These are phyloP conservation scores for Iguana delicatissima DNA, from an alignment of 2,797 vertebrate species.

Conservation along the genomic window DNA sequence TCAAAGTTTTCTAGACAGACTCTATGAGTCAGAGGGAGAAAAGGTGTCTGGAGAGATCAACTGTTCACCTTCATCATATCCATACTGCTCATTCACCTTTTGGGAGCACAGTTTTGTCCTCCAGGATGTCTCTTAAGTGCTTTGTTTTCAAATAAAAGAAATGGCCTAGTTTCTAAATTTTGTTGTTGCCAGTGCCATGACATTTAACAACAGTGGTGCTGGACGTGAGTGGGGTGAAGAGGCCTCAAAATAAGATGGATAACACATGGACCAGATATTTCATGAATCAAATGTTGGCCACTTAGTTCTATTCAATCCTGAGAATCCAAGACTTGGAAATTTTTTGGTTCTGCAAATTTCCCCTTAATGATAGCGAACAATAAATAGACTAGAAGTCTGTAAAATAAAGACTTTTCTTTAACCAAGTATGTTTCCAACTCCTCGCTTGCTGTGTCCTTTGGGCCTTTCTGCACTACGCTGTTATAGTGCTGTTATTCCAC, in stretches of 20 bases:
- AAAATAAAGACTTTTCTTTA: no score
- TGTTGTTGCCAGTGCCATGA: background rate
- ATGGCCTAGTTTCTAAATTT: background rate
- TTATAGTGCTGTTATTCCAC: no score
- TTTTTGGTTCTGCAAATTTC: background rate
- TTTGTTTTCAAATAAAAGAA: background rate
- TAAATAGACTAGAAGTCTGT: no score
- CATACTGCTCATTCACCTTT: background rate
- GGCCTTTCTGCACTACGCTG: no score
- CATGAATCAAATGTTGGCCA: background rate
- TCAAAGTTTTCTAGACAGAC: background rate
- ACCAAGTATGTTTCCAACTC: no score
- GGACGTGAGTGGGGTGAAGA: no score
- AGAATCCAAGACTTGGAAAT: background rate
- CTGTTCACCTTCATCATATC: background rate
- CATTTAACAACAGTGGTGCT: background rate
- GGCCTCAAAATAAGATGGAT: no score
- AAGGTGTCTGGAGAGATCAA: background rate
- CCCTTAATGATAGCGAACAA: background rate
- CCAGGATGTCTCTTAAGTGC: background rate
- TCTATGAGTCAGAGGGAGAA: background rate
- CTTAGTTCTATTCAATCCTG: background rate
- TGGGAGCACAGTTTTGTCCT: background rate
- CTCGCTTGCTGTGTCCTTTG: no score
- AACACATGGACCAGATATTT: background rate